Percentiles rank a stretch among this genome's conserved stretches.
These are phyloP conservation scores for Corythornis vintsioides DNA, from an alignment of 2,113 vertebrate genomes.

Conservation along the genomic window DNA sequence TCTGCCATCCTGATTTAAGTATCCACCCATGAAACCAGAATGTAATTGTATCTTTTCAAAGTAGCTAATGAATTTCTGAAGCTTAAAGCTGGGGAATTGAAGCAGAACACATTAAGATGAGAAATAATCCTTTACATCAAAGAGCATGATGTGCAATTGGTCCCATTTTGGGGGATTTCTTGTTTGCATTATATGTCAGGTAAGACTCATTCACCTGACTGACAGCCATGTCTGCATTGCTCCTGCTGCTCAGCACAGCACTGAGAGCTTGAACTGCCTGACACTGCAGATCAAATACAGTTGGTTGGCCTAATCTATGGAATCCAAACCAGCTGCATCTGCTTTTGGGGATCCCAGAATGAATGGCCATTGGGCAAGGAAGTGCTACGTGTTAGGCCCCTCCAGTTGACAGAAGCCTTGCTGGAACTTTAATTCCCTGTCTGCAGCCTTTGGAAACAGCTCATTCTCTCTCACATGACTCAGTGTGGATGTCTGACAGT, in stretches of 20 bases:
- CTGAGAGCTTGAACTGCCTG: not conserved
- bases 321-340: not conserved
- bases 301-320: not conserved
- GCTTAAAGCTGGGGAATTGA: not conserved
- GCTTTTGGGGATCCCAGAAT: not conserved
- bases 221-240: not conserved
- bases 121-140: not conserved
- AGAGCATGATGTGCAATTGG: not conserved
- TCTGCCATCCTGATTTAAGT: not conserved
- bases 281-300: not conserved
- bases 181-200: not conserved
- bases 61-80: not conserved
- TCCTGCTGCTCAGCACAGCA: not conserved
- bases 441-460: not conserved
- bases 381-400: not conserved
- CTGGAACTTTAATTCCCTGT: not conserved
- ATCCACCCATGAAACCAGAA: not conserved
- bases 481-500: not conserved
- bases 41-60: not conserved
- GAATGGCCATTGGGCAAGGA: not conserved
- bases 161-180: not conserved
- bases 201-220: not conserved
- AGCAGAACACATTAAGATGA: not conserved
- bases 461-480: not conserved
- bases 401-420: not conserved